phyloP scores from a whole-genome alignment of 2,888 invertebrate genomes.

The Hartigia nigra region DNA sequence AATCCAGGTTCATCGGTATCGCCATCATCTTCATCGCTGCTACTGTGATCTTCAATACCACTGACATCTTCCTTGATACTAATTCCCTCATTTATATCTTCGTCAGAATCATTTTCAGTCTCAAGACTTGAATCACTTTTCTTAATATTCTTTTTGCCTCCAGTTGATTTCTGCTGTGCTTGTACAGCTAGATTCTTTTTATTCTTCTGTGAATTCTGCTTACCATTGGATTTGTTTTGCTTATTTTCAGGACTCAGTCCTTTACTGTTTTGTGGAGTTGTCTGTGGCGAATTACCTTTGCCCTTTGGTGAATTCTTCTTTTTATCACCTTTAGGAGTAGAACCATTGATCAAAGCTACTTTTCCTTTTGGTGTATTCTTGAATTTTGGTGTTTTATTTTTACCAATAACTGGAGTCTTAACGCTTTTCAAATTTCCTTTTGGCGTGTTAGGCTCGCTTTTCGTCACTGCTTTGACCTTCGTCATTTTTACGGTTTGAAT shows the following conservation, averaged over 20 bases:
- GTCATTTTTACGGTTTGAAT: neutral
- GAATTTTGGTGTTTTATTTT: slow-evolving; percentile 43
- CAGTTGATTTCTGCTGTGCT: neutral
- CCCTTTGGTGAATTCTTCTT: slow-evolving; percentile 13
- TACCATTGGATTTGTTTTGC: slow-evolving; percentile 14
- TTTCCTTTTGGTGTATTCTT: slow-evolving; percentile 44
- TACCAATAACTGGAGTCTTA: slow-evolving; percentile 37
- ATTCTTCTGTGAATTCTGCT: slow-evolving; percentile 15
- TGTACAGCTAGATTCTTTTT: slow-evolving; percentile 11
- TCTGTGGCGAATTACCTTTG: neutral
- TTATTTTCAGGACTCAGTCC: slow-evolving; percentile 5
- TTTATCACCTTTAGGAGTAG: slow-evolving; percentile 8
- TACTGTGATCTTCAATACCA: slow-evolving; percentile 22
- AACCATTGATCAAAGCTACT: slow-evolving; percentile 34
- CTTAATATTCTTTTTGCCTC: slow-evolving; percentile 14
- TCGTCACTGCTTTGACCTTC: neutral
- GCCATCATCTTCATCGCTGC: slow-evolving; percentile 22
- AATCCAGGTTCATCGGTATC: slow-evolving; percentile 19
- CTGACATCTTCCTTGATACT: slow-evolving; percentile 31
- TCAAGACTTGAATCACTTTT: slow-evolving; percentile 11
- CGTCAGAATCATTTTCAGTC: slow-evolving; percentile 12
- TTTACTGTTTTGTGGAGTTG: neutral
- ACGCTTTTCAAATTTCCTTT: slow-evolving; percentile 25
- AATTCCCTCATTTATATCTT: slow-evolving; percentile 27
- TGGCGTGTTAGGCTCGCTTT: neutral